These are phyloP conservation scores for Pegoplata infirma DNA, from an alignment of 2,888 invertebrate species.

Conservation along the genomic window DNA sequence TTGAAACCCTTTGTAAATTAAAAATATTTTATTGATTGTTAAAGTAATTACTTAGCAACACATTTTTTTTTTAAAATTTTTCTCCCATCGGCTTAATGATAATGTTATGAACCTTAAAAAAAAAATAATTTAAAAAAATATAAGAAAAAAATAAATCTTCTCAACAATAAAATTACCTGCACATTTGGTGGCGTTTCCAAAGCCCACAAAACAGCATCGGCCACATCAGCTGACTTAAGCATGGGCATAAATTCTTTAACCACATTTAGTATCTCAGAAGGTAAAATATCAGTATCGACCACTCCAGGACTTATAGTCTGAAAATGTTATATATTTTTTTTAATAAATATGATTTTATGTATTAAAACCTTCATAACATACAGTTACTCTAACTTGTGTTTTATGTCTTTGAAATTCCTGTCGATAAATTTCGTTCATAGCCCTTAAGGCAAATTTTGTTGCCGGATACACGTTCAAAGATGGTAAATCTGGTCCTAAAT, in stretches of 20 bases:
- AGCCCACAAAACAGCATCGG: conserved; percentile 74
- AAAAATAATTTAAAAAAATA: neutral
- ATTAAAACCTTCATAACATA: conserved; percentile 68
- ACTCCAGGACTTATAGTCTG: conserved; percentile 75
- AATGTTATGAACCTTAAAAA: conserved; percentile 72
- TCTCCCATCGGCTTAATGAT: conserved; percentile 75
- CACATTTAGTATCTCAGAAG: conserved; percentile 69
- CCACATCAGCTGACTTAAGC: conserved; percentile 72
- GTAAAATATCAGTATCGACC: conserved; percentile 75
- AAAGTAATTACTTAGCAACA: no score
- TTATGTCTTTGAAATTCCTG: conserved; percentile 75
- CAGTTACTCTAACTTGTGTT: conserved; percentile 75
- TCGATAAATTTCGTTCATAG: conserved; percentile 77
- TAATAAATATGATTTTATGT: neutral
- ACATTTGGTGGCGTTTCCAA: conserved; percentile 74
- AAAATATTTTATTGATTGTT: no score
- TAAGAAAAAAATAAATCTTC: no score
- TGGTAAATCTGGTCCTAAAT: conserved; percentile 72
- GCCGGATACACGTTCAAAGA: conserved; percentile 77
- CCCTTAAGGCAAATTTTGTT: conserved; percentile 76
- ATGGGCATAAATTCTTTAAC: conserved; percentile 73
- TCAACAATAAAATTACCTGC: conserved; percentile 71
- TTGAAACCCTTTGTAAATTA: no score
- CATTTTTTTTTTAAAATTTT: conserved; percentile 73
- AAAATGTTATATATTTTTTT: neutral